Evolutionary conservation across 2,888 invertebrate genomes (phyloP).

Genomic region (Holacanthella duospinosa): DNA sequence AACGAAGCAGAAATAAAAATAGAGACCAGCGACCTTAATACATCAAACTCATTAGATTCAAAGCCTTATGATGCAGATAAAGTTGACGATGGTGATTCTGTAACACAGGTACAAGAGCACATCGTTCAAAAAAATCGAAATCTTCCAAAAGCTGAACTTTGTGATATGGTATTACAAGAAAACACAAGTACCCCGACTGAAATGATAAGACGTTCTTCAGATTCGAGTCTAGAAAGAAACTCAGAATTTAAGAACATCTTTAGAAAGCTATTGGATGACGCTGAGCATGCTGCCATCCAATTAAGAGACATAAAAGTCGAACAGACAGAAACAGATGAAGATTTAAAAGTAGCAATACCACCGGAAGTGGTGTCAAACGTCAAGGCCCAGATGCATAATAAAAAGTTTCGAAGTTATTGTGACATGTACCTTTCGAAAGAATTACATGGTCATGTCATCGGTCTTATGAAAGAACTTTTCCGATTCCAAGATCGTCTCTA

Average conservation of each 20-base stretch:
- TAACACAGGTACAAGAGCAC: not conserved
- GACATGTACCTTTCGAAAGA: constrained; percentile 51
- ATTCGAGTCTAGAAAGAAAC: not conserved
- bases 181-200: not conserved
- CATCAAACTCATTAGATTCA: not conserved
- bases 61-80: not conserved
- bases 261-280: constrained; percentile 5
- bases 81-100: not conserved
- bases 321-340: not conserved
- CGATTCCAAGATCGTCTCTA: constrained; percentile 53
- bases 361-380: constrained; percentile 13
- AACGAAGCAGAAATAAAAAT: not conserved
- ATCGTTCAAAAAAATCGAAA: too few relatives aligned
- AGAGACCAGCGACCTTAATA: not conserved
- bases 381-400: constrained; percentile 24
- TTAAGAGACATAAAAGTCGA: too few relatives aligned
- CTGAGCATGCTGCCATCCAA: too few relatives aligned
- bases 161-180: too few relatives aligned
- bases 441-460: constrained; percentile 46
- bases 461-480: constrained; percentile 48
- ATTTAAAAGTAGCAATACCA: too few relatives aligned
- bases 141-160: too few relatives aligned
- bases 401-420: constrained; percentile 44
- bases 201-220: too few relatives aligned
- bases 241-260: not conserved